phyloP scores from a whole-genome alignment of 1,140 invertebrate species.

The Piezodorus guildinii region DNA sequence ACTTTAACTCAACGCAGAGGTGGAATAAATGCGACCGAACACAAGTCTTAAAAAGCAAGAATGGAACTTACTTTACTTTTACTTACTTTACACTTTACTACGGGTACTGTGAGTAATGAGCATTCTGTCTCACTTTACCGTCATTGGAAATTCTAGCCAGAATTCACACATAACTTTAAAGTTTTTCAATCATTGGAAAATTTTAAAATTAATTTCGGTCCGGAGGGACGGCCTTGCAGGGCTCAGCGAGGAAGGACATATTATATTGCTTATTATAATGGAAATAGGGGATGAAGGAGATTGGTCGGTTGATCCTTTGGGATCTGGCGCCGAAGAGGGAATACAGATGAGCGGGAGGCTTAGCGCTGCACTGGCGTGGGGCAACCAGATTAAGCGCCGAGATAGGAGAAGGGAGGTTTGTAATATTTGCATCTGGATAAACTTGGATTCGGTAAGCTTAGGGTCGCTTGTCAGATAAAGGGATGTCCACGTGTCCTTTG shows the following conservation, averaged over 20 bases:
- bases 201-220: too few relatives aligned
- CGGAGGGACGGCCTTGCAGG: background rate
- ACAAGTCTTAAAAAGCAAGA: too few relatives aligned
- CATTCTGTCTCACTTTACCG: too few relatives aligned
- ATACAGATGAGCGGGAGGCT: slow-evolving; percentile 1
- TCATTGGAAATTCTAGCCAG: too few relatives aligned
- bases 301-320: background rate
- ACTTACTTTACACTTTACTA: too few relatives aligned
- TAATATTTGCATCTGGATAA: slow-evolving; percentile 3
- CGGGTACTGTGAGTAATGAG: too few relatives aligned
- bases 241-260: background rate
- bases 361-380: background rate
- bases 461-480: background rate
- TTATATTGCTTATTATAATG: slow-evolving; percentile 7
- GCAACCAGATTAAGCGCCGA: background rate
- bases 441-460: background rate
- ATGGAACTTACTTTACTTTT: too few relatives aligned
- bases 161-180: too few relatives aligned
- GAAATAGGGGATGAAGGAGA: background rate
- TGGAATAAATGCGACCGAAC: too few relatives aligned
- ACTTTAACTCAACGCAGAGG: too few relatives aligned
- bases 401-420: background rate
- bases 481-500: background rate
- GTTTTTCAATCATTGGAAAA: too few relatives aligned
- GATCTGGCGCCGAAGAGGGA: background rate